Percentiles rank a stretch among this genome's conserved stretches.
Conservation (phyloP, 2,113 vertebrate genomes). For the Epinephelus fuscoguttatus region DNA sequence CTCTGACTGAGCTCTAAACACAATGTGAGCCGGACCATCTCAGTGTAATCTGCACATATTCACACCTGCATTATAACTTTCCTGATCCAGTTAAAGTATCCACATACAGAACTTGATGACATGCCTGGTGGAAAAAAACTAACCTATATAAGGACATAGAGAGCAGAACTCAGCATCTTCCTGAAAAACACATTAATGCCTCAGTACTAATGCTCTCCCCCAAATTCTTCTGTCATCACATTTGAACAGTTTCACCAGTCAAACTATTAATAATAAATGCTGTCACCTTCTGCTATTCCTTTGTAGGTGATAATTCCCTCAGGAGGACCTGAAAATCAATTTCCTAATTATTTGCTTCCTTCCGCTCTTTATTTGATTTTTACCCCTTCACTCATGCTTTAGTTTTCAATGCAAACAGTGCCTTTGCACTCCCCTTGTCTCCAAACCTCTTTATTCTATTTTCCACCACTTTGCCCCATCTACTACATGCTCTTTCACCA, state of each 20-base stretch:
- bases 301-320: slow-evolving; percentile 10
- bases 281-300: background rate
- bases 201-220: background rate
- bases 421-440: slow-evolving; percentile 8
- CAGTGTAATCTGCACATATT: background rate
- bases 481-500: slow-evolving; percentile 13
- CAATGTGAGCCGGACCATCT: background rate
- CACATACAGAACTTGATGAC: too few species aligned
- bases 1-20: background rate
- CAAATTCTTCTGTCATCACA: background rate
- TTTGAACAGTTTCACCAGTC: background rate
- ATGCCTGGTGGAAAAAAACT: background rate
- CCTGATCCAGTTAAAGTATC: background rate
- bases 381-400: background rate
- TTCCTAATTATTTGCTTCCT: slow-evolving; percentile 26
- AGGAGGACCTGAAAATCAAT: slow-evolving; percentile 30
- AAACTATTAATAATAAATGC: background rate
- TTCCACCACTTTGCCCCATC: slow-evolving; percentile 11
- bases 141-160: too few species aligned
- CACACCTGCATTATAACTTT: background rate
- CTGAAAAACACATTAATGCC: background rate
- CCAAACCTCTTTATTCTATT: slow-evolving; percentile 31
- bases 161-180: too few species aligned
- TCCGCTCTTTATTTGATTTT: slow-evolving; percentile 6
- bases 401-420: slow-evolving; percentile 12